Conservation (phyloP, 2,888 invertebrate genomes). For the Drosophila infuscata region DNA sequence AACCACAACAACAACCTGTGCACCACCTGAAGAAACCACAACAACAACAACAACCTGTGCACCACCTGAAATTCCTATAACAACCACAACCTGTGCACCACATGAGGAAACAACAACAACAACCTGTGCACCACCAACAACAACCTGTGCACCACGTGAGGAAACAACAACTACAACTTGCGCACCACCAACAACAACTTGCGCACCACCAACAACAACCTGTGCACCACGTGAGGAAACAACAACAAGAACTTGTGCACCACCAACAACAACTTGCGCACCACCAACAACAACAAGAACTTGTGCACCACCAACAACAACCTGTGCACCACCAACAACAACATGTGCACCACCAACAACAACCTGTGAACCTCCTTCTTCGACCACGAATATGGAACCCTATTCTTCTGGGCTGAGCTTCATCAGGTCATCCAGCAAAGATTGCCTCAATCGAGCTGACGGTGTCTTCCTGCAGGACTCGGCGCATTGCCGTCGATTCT, state of each 20-base stretch:
- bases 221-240: background rate
- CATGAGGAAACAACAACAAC: constrained; percentile 19
- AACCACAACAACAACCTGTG: constrained; percentile 5
- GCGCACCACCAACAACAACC: constrained; percentile 1
- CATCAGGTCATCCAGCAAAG: constrained; percentile 29
- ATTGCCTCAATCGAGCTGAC: constrained; percentile 42
- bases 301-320: background rate
- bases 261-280: constrained; percentile 7
- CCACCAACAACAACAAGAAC: constrained; percentile 1
- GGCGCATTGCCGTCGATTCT: constrained; percentile 60
- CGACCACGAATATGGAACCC: too few species aligned
- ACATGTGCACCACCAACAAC: constrained; percentile 5
- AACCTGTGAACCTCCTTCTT: background rate
- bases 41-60: background rate
- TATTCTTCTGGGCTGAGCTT: background rate
- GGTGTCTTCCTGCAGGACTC: constrained; percentile 55
- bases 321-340: constrained; percentile 6
- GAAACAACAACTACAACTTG: constrained; percentile 1
- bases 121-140: background rate
- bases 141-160: background rate
- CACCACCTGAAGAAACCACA: background rate
- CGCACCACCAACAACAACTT: background rate
- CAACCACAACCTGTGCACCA: background rate
- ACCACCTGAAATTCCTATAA: background rate
- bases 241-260: background rate